These are phyloP conservation scores for Lasius platythorax DNA, from an alignment of 2,888 invertebrate species.

Conservation along the genomic window DNA sequence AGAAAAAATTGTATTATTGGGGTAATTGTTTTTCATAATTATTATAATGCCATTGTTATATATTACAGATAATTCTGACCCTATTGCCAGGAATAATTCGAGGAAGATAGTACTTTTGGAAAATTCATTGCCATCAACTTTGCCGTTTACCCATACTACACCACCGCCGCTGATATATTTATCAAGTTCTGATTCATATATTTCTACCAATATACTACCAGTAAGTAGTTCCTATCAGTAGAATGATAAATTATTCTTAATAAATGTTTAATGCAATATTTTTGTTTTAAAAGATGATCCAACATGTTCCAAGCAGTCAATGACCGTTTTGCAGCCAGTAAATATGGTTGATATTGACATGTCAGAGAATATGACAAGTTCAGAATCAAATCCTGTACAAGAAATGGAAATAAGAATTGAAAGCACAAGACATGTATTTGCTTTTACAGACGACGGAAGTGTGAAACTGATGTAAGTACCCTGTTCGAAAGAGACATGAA, in stretches of 20 bases:
- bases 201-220: slow-evolving; percentile 65
- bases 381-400: slow-evolving; percentile 31
- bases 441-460: slow-evolving; percentile 83
- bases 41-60: not conserved
- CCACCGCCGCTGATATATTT: slow-evolving; percentile 67
- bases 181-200: slow-evolving; percentile 69
- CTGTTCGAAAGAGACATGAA: slow-evolving; percentile 71
- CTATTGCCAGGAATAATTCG: slow-evolving; percentile 21
- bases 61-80: not conserved
- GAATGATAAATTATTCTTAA: not conserved
- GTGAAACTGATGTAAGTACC: slow-evolving; percentile 83
- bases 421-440: slow-evolving; percentile 80
- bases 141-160: slow-evolving; percentile 51
- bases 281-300: slow-evolving; percentile 59
- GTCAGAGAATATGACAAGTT: slow-evolving; percentile 8
- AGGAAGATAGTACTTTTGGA: slow-evolving; percentile 47
- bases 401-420: slow-evolving; percentile 62
- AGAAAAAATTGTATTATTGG: not conserved
- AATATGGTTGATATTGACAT: slow-evolving; percentile 54
- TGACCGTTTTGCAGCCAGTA: slow-evolving; percentile 72
- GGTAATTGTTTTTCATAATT: not conserved
- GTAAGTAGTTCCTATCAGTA: slow-evolving; percentile 60
- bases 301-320: slow-evolving; percentile 60
- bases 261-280: slow-evolving; percentile 11
- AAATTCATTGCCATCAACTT: slow-evolving; percentile 40